These are phyloP conservation scores for Cygnus buccinator DNA, from an alignment of 2,113 vertebrate species.

Conservation along the genomic window DNA sequence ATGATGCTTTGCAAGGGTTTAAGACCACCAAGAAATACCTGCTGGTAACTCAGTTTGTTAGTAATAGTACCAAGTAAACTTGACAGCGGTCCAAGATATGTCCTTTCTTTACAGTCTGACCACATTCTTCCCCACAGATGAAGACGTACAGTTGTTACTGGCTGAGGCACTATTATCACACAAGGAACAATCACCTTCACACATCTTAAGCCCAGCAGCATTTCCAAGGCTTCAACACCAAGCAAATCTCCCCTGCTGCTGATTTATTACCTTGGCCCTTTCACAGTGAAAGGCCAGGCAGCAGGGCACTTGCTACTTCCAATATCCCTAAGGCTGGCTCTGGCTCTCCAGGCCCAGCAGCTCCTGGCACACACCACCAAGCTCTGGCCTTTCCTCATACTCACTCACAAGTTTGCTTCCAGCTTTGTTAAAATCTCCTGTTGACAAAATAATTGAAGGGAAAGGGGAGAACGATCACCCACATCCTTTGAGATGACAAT, in stretches of 20 bases:
- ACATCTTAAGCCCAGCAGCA: neutral
- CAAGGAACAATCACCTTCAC: neutral
- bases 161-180: neutral
- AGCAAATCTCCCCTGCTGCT: neutral
- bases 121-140: neutral
- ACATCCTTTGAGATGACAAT: neutral
- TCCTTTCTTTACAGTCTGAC: neutral
- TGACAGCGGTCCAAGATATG: neutral
- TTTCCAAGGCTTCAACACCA: neutral
- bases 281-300: neutral
- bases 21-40: neutral
- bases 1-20: neutral
- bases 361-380: neutral
- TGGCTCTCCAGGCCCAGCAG: neutral
- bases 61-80: neutral
- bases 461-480: neutral
- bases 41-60: neutral
- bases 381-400: neutral
- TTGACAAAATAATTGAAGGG: neutral
- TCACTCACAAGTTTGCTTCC: neutral
- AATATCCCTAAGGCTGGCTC: neutral
- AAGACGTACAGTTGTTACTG: rapidly evolving
- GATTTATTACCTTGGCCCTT: neutral
- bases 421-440: neutral
- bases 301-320: neutral